Base-by-base conservation (phyloP, 2,113 vertebrate species). In the Brevimyrus niger region DNA sequence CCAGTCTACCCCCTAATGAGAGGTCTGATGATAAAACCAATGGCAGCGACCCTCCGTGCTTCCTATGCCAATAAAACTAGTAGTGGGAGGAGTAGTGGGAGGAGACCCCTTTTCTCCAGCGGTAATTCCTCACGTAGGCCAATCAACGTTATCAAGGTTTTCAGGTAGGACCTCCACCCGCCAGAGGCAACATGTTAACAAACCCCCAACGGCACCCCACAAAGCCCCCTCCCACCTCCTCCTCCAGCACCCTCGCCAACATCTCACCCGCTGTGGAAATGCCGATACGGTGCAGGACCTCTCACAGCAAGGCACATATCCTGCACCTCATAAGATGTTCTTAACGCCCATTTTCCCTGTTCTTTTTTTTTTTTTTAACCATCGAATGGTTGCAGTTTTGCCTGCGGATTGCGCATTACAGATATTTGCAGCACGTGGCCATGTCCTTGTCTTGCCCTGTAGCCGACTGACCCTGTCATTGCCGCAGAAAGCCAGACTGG, bases 401-500 rank as follows among this genome's bases (percentile, higher is more conserved):
- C 48, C 53, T 89, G 55, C 44, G 35, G 38, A 53, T 89, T 50
- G 53, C 15, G 38, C 21, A n/a, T 89, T 35, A 1, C 21, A 2
- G 51, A 89, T 90, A 46, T 87, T 42, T 42, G 31, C 55, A 88
- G 87, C 86, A 86, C 88, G 90, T 8, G 31, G 87, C 61, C 19
- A 55, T 44, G 86, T 69, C 31, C 73, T n/a, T 83, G n/a, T 88
- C 91, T 23, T 89, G 47, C 88, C 55, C 2, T 51, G 4, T 48
- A 21, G 0, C 89, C 21, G 42, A 86, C 84, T 93, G 42, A 89
- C 42, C 50, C 90, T 93, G 90, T 95, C 80, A 89, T 91, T 93
- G 91, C 88, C 91, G 88, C 94, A 99, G 98, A 99, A 99, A 98
- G 98, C 98, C 93, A 98, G 96, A 93, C 93, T 99, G 82, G 98